A percentile compares a stretch with the other conserved stretches of the same genome.
Conservation (phyloP, 2,797 vertebrate species). For the Anguilla obscura region DNA sequence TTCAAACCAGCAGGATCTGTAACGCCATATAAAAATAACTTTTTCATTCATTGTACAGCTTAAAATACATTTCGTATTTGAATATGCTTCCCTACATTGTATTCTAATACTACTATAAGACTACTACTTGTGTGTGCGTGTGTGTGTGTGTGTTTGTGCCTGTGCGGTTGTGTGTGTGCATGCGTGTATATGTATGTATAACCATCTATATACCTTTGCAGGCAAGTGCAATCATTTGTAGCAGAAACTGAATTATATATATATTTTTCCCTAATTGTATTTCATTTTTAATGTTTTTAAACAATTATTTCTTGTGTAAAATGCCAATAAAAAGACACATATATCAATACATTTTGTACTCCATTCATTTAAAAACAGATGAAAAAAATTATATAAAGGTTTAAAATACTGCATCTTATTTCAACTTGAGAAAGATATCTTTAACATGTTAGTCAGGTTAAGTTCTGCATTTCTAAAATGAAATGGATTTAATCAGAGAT, state of each 20-base stretch:
- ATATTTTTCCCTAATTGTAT: slow-evolving; percentile 39
- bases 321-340: slow-evolving; percentile 36
- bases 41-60: slow-evolving; percentile 10
- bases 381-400: not conserved
- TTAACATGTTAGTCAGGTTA: slow-evolving; percentile 14
- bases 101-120: slow-evolving; percentile 17
- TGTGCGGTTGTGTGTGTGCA: slow-evolving; percentile 32
- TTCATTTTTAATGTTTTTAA: slow-evolving; percentile 35
- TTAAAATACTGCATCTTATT: not conserved
- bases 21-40: not conserved
- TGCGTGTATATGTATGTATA: slow-evolving; percentile 46
- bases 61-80: not conserved
- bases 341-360: slow-evolving; percentile 44
- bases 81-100: not conserved
- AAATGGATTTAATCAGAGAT: slow-evolving; percentile 25
- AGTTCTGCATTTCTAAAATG: slow-evolving; percentile 37
- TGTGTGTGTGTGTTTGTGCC: slow-evolving; percentile 23
- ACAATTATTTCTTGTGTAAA: slow-evolving; percentile 25
- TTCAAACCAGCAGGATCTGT: not conserved
- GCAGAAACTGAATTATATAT: slow-evolving; percentile 44
- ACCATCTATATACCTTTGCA: slow-evolving; percentile 42
- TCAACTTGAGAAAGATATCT: not conserved
- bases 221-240: slow-evolving; percentile 55
- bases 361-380: not conserved
- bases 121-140: slow-evolving; percentile 13